Percentiles rank a stretch among this genome's conserved stretches.
Evolutionary conservation across 2,888 invertebrate species (phyloP).

Genomic region (Schrankia costaestrigalis): DNA sequence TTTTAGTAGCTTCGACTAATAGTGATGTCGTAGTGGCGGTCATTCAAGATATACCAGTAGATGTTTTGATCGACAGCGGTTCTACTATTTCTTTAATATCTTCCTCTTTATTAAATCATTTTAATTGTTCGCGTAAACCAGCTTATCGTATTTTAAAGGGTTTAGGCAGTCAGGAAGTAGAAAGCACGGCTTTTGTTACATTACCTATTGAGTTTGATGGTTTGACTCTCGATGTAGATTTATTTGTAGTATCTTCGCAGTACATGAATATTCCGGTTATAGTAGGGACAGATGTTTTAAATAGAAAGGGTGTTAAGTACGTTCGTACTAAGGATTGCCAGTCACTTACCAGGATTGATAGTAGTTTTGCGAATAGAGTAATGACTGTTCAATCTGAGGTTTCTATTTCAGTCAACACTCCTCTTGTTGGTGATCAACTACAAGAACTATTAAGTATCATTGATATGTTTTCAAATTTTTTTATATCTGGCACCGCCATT

Average conservation of each 20-base stretch:
- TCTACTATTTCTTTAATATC: constrained; percentile 2
- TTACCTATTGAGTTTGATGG: constrained; percentile 2
- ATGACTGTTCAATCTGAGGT: no score
- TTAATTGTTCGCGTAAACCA: not conserved
- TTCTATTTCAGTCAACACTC: no score
- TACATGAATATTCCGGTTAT: constrained; percentile 2
- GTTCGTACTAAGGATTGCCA: not conserved
- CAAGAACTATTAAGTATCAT: no score
- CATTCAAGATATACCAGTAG: constrained; percentile 4
- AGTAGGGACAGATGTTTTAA: constrained; percentile 7
- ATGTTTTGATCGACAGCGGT: constrained; percentile 6
- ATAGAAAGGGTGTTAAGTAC: constrained; percentile 3
- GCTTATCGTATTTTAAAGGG: constrained; percentile 1
- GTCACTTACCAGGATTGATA: no score
- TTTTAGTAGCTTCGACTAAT: no score
- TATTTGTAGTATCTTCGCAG: constrained; percentile 1
- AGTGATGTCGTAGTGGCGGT: constrained; percentile 2
- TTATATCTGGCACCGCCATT: no score
- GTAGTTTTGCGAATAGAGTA: no score
- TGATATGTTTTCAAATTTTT: no score
- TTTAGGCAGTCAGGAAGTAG: not conserved
- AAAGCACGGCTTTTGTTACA: constrained; percentile 1
- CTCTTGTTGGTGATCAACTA: no score
- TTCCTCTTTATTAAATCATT: not conserved
- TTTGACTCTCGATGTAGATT: not conserved